phyloP scores from a whole-genome alignment of 2,113 vertebrate species.

The Muntiacus reevesi region DNA sequence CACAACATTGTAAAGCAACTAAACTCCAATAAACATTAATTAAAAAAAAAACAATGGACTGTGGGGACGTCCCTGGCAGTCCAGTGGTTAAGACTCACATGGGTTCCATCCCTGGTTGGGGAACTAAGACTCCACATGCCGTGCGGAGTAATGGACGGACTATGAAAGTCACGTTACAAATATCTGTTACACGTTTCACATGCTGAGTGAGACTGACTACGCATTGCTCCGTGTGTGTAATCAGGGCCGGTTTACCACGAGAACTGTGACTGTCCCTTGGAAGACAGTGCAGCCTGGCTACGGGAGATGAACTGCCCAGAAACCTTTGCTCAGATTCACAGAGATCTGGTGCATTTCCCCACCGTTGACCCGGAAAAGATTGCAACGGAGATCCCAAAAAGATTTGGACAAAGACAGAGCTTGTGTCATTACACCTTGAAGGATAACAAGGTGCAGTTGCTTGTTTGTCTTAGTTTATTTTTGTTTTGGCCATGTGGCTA shows the following conservation, averaged over 20 bases:
- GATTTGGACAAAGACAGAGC: slow-evolving; percentile 96
- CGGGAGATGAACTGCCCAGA: slow-evolving; percentile 90
- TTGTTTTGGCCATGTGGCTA: neutral
- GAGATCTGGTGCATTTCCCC: slow-evolving; percentile 86
- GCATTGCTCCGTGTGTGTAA: neutral
- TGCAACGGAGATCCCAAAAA: slow-evolving; percentile 89
- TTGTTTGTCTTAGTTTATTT: neutral
- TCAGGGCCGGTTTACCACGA: slow-evolving; percentile 95
- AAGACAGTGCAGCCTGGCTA: slow-evolving; percentile 86
- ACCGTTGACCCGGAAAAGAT: slow-evolving; percentile 90
- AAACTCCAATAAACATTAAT: neutral
- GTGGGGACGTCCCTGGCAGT: neutral
- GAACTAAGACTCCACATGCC: neutral
- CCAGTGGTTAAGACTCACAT: neutral
- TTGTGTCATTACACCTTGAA: slow-evolving; percentile 98
- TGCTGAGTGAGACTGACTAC: neutral
- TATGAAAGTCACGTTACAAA: neutral
- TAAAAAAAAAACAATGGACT: neutral
- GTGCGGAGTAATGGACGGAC: neutral
- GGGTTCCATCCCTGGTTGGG: neutral
- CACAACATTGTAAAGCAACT: neutral
- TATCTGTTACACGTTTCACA: neutral
- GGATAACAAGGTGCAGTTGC: slow-evolving; percentile 88
- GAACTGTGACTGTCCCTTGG: slow-evolving; percentile 92
- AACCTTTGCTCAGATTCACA: slow-evolving; percentile 90